Base-by-base conservation (phyloP, 1,140 invertebrate species). In the Apocrypta bakeri region DNA sequence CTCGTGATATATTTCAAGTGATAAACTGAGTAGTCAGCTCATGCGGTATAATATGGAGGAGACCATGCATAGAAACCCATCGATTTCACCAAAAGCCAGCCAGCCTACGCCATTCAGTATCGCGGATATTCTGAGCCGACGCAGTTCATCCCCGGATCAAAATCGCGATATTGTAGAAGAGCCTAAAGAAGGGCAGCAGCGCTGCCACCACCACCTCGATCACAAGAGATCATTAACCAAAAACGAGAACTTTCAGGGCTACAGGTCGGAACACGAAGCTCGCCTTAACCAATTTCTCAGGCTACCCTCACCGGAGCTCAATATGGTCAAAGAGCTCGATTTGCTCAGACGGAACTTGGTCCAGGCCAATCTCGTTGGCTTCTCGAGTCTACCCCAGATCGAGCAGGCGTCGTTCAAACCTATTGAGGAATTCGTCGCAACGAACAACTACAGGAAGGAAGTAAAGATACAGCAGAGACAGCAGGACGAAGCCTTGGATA, bases 61-160 rank as follows among this genome's bases (percentile, higher is more conserved):
- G 48, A 84, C 82, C 17, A 87, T 81, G 56, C 75, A 66, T 81
- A 88, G 82, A 86, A 87, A 85, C 86, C 86, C 64, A 83, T 73
- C 73, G n/a, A 63, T 64, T 12, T 90, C 89, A 7, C 88, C 91
- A 3, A 92, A 89, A 85, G 83, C 86, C 1, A 68, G 27, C 14
- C 90, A 91, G 82, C 89, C 90, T 9, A 92, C 91, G 1, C 91
- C 91, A 0, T 92, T 92, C 85, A 90, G 90, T 64, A 92, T 92
- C 75, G 90, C 90, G 0, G 90, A 92, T 63, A 92, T 92, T 14
- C 84, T 92, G 24, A 92, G 88, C 64, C 37, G 82, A 1, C 25
- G 63, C 2, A 27, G 9, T 14, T 3, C 37, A 21, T 25, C 64
- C 25, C 24, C 64, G 11, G 29, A 12, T 4, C 56, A 56, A 8